Percentiles rank a stretch among this genome's conserved stretches.
Evolutionary conservation across 2,797 vertebrate species (phyloP).

Genomic region (Arremon brunneinucha): DNA sequence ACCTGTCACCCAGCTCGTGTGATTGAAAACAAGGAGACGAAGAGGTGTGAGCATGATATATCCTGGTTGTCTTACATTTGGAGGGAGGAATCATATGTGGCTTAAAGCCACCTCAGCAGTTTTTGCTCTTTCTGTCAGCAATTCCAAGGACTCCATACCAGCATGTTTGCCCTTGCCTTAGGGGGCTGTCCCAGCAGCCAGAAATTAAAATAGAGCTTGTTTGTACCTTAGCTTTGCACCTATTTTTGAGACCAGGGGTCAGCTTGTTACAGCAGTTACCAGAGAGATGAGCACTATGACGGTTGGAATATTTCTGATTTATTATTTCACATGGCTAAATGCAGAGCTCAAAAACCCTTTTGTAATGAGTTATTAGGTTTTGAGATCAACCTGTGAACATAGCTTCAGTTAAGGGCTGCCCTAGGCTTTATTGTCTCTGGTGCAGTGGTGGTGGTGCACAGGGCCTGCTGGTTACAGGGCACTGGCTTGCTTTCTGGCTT

Average conservation of each 20-base stretch:
- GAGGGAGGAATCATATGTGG: not conserved
- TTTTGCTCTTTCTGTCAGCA: not conserved
- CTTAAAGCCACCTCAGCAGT: not conserved
- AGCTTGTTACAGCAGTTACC: not conserved
- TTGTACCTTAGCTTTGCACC: not conserved
- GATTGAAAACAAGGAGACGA: not conserved
- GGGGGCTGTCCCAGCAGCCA: not conserved
- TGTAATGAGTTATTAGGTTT: not conserved
- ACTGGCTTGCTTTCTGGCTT: slow-evolving; percentile 59
- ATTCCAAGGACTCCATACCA: not conserved
- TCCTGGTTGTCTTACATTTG: not conserved
- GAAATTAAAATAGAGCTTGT: not conserved
- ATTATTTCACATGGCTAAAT: not conserved
- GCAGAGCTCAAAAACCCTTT: not conserved
- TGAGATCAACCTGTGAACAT: not conserved
- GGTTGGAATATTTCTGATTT: not conserved
- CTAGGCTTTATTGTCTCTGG: not conserved
- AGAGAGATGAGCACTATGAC: not conserved
- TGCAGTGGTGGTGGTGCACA: not conserved
- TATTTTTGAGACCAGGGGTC: not conserved
- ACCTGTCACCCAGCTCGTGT: not conserved
- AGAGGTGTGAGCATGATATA: not conserved
- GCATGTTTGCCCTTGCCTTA: not conserved
- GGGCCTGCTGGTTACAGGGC: not conserved
- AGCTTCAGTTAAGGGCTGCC: not conserved